phyloP scores from a whole-genome alignment of 2,797 vertebrate genomes.

The Limosa lapponica region DNA sequence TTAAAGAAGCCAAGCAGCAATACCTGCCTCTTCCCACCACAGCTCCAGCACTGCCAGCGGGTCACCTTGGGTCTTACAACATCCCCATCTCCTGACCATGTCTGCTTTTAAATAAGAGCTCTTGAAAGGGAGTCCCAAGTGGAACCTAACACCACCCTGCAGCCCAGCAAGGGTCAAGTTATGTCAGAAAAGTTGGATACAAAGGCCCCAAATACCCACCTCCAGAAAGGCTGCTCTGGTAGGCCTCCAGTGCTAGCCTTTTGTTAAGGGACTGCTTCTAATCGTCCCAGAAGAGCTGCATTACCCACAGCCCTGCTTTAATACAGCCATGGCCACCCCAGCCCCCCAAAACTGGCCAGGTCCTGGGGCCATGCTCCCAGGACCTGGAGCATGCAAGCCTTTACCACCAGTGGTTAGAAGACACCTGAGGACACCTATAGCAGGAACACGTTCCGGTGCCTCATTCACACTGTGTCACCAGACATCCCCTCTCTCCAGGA shows the following conservation, averaged over 20 bases:
- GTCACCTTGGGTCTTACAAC: not conserved
- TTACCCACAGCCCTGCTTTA: not conserved
- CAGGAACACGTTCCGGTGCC: not conserved
- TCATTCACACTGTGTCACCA: accelerated
- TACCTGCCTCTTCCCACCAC: not conserved
- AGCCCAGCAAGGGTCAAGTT: not conserved
- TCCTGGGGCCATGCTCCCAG: not conserved
- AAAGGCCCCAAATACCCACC: not conserved
- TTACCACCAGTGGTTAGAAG: not conserved
- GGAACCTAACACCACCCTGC: not conserved
- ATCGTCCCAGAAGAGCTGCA: not conserved
- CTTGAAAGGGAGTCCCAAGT: not conserved
- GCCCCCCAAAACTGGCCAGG: accelerated
- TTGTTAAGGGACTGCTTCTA: not conserved
- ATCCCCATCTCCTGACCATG: not conserved
- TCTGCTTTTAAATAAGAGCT: not conserved
- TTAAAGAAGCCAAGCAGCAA: not conserved
- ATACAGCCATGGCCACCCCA: not conserved
- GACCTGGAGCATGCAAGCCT: not conserved
- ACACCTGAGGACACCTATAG: not conserved
- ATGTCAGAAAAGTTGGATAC: not conserved
- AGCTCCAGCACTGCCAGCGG: not conserved
- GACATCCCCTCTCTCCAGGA: not conserved
- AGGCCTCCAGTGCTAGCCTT: not conserved
- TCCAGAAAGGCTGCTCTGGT: not conserved